A percentile compares a stretch with the other conserved stretches of the same genome.
Conservation (phyloP, 2,113 vertebrate genomes). For the Macroglossus sobrinus region DNA sequence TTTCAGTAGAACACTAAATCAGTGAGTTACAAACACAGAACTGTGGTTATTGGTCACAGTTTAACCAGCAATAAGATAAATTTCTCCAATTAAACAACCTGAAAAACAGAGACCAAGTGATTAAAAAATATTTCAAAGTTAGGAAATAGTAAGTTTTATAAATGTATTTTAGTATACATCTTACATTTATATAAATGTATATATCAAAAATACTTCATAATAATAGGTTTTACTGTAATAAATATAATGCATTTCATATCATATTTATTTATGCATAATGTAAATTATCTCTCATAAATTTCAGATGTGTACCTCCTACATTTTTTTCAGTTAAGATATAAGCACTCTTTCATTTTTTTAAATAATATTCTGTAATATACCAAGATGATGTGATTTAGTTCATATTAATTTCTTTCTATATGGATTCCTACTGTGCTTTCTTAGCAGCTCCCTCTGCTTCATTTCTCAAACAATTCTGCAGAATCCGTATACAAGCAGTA, state of each 20-base stretch:
- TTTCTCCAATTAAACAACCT: not conserved
- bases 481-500: slow-evolving; percentile 61
- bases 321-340: not conserved
- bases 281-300: not conserved
- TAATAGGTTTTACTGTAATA: not conserved
- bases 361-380: not conserved
- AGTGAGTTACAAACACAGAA: not conserved
- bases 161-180: not conserved
- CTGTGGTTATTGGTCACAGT: not conserved
- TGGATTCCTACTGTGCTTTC: slow-evolving; percentile 58
- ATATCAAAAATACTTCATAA: not conserved
- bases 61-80: not conserved
- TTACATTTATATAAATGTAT: not conserved
- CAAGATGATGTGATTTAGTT: slow-evolving; percentile 36
- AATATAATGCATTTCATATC: not conserved
- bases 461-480: slow-evolving; percentile 62
- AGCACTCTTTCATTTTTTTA: not conserved
- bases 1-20: not conserved
- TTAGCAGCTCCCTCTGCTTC: slow-evolving; percentile 59
- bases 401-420: slow-evolving; percentile 50
- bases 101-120: not conserved
- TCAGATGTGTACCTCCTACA: not conserved
- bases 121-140: not conserved
- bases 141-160: not conserved
- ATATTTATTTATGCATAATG: not conserved